These are phyloP conservation scores for Drosophila repleta DNA, from an alignment of 1,140 invertebrate genomes.

Conservation along the genomic window DNA sequence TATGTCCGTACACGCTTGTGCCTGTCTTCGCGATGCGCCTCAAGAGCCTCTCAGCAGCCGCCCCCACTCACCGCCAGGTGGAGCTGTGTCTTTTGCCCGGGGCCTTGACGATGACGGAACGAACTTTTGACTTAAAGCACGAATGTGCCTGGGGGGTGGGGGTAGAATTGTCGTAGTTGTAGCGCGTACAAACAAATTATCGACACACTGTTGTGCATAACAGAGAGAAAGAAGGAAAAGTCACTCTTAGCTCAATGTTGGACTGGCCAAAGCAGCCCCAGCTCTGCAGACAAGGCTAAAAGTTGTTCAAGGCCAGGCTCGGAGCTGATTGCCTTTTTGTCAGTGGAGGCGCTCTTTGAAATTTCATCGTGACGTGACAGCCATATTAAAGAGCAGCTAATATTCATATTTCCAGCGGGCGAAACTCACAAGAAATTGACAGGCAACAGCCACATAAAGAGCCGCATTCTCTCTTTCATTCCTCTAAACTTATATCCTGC, in stretches of 20 bases:
- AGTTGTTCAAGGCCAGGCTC: slow-evolving; percentile 57
- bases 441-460: neutral
- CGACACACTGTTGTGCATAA: slow-evolving; percentile 66
- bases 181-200: slow-evolving; percentile 72
- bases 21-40: slow-evolving; percentile 20
- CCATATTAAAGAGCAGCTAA: slow-evolving; percentile 23
- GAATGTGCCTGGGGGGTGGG: too few relatives aligned
- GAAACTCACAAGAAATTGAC: slow-evolving; percentile 13
- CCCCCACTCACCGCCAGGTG: neutral
- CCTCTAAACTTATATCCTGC: neutral
- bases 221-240: slow-evolving; percentile 39
- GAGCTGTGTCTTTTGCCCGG: slow-evolving; percentile 28
- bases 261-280: slow-evolving; percentile 39
- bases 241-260: slow-evolving; percentile 32
- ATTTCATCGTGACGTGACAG: slow-evolving; percentile 54
- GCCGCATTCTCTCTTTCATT: neutral
- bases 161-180: slow-evolving; percentile 38
- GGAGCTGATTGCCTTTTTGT: slow-evolving; percentile 26
- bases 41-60: slow-evolving; percentile 41
- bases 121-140: slow-evolving; percentile 50
- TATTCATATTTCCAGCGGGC: slow-evolving; percentile 13
- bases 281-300: slow-evolving; percentile 44
- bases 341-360: slow-evolving; percentile 42
- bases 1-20: slow-evolving; percentile 1
- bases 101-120: slow-evolving; percentile 55